Base-by-base conservation (phyloP, 2,797 vertebrate genomes). In the Basileuterus tristriatus region DNA sequence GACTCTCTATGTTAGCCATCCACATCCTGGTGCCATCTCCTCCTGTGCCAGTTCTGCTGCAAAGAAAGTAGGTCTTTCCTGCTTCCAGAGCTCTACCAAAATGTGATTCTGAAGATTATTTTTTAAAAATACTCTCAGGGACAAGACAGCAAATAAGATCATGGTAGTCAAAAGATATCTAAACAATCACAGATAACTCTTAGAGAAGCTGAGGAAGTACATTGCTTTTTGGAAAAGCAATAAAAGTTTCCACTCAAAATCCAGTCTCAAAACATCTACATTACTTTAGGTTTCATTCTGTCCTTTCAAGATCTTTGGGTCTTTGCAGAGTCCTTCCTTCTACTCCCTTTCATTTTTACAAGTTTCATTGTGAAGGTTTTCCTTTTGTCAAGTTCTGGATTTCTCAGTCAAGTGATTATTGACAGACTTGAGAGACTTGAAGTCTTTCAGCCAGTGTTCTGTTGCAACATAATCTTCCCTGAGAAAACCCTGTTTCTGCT, bases 401-500 rank as follows among this genome's bases (percentile, higher is more conserved):
- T 89, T 43, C 58, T 75, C 29, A 55, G 32, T 89, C 52, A 94
- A 50, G 30, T 62, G 50, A 58, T 52, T 80, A 49, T 60, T 71
- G 32, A 85, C 70, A 77, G 26, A 46, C 34, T 43, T 56, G 15
- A 91, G 89, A 78, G 47, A 15, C 47, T 58, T 79, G 8, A 90
- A 72, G 30, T 46, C n/a, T 30, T 86, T 81, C 74, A 87, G 63
- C 50, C 81, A 29, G 36, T 94, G 36, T 58, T 71, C 60, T 69
- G 12, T 41, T 90, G 88, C 22, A 29, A 69, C 74, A 62, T 30
- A 88, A 81, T 58, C 43, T 81, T 92, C 46, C 24, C 15, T 14
- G 10, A 81, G 65, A 81, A n/a, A 64, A 58, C 6, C 44, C 8
- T 34, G 34, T 47, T 65, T 78, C 84, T 41, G 10, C 11, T 78